Conservation (phyloP, 2,797 vertebrate genomes). For the Bradypodion ventrale region DNA sequence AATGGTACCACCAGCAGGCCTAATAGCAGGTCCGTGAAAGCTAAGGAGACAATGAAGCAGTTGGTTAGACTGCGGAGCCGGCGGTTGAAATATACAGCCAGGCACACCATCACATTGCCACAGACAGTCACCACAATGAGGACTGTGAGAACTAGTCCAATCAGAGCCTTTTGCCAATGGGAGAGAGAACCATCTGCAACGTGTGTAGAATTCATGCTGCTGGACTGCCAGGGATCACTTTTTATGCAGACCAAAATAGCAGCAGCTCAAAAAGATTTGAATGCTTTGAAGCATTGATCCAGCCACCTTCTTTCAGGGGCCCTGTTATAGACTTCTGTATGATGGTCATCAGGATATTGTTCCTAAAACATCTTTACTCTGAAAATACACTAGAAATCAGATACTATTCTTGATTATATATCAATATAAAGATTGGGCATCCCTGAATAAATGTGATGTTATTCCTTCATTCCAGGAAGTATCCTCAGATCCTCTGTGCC, state of each 20-base stretch:
- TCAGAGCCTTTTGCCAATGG: conserved; percentile 57
- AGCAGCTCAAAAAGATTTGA: neutral
- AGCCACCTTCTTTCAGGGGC: neutral
- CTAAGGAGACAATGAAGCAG: conserved; percentile 91
- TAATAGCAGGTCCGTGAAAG: conserved; percentile 89
- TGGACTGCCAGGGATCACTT: conserved; percentile 9
- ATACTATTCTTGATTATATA: neutral
- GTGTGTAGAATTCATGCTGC: conserved; percentile 62
- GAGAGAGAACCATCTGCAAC: conserved; percentile 27
- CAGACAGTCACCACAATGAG: conserved; percentile 85
- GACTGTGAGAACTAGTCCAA: conserved; percentile 74
- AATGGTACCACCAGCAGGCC: conserved; percentile 91
- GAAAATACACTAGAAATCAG: neutral
- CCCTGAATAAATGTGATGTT: neutral
- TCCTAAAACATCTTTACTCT: neutral
- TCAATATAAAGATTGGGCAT: neutral
- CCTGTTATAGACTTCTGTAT: neutral
- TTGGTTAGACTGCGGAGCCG: conserved; percentile 85
- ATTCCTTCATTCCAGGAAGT: neutral
- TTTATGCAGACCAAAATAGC: neutral
- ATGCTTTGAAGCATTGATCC: neutral
- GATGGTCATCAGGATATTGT: neutral
- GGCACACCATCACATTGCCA: conserved; percentile 90
- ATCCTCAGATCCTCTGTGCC: neutral
- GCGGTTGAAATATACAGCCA: conserved; percentile 87